phyloP scores from a whole-genome alignment of 2,797 vertebrate genomes.

The Orientallactaga sibirica region DNA sequence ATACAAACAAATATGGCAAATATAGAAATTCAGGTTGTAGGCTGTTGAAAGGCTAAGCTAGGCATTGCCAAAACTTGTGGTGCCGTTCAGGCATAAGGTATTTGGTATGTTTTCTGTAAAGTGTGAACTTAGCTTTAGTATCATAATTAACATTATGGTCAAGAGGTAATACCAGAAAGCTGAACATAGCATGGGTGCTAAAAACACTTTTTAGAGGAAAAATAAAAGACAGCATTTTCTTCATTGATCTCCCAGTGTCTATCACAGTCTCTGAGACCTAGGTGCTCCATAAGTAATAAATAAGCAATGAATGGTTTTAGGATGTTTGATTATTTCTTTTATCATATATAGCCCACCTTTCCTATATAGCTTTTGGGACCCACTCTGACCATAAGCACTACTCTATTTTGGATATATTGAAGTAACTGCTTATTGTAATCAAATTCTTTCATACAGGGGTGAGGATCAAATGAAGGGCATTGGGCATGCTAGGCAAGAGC shows the following conservation, averaged over 20 bases:
- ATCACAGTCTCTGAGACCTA: conserved; percentile 19
- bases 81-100: neutral
- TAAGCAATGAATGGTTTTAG: neutral
- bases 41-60: neutral
- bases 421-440: neutral
- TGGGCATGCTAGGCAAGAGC: neutral
- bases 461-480: neutral
- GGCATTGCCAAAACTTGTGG: neutral
- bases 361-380: neutral
- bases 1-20: neutral
- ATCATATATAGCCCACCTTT: neutral
- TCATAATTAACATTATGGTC: neutral
- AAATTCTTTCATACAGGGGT: neutral
- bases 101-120: neutral
- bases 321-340: conserved; percentile 20
- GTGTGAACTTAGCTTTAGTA: conserved; percentile 6
- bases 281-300: neutral
- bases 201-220: neutral
- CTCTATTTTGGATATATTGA: neutral
- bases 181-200: neutral
- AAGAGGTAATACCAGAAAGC: neutral
- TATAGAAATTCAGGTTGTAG: neutral
- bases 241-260: neutral
- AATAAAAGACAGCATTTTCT: neutral
- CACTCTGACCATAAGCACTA: neutral